Percentiles rank a stretch among this genome's conserved stretches.
Conservation (phyloP, 2,113 vertebrate genomes). For the Chelonoidis abingdonii region DNA sequence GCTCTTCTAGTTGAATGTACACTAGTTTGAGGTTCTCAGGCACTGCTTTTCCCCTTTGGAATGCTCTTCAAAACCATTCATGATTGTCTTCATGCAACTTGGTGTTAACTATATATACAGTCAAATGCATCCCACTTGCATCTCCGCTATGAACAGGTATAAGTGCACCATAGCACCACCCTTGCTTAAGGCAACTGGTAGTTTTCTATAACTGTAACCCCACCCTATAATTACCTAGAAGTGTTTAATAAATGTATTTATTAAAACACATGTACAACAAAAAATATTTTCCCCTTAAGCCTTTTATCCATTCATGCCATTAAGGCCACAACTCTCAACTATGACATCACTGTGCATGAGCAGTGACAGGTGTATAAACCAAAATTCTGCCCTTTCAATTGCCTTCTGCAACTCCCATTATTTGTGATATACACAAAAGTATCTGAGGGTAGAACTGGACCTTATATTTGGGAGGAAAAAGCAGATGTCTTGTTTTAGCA, state of each 20-base stretch:
- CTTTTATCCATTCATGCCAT: background rate
- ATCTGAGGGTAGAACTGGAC: background rate
- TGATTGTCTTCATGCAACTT: background rate
- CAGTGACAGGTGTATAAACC: background rate
- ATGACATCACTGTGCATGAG: background rate
- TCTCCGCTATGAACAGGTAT: slow-evolving; percentile 1
- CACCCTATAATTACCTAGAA: background rate
- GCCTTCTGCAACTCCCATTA: background rate
- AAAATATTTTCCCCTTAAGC: background rate
- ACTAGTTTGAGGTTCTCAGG: background rate
- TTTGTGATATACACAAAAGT: background rate
- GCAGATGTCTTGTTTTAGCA: background rate
- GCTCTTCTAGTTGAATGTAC: slow-evolving; percentile 17
- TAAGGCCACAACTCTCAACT: background rate
- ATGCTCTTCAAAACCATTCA: background rate
- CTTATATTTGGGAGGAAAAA: background rate
- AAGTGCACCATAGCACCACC: background rate
- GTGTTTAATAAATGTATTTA: background rate
- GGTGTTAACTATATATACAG: background rate
- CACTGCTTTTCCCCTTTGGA: background rate
- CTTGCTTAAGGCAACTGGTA: background rate
- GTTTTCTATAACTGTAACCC: background rate
- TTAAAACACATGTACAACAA: background rate
- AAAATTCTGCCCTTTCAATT: background rate
- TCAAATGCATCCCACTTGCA: background rate